These are phyloP conservation scores for Phylloscopus collybita DNA, from an alignment of 2,797 vertebrate species.

Conservation along the genomic window DNA sequence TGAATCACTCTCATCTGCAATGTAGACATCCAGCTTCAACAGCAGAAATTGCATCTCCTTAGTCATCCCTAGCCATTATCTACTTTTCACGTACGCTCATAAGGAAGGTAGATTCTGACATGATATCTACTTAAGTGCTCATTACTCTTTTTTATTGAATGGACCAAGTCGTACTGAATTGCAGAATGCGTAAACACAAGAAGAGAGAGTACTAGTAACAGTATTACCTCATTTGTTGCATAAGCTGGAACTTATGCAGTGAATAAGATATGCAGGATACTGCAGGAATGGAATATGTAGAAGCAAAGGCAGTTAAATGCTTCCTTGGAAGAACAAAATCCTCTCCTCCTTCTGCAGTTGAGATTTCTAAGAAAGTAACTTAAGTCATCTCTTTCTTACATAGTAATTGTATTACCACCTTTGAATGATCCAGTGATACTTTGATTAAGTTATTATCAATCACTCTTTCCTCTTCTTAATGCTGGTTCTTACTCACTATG, in stretches of 20 bases:
- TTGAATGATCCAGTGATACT: not conserved
- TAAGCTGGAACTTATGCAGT: not conserved
- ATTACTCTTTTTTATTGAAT: not conserved
- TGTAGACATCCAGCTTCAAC: not conserved
- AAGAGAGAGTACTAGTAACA: not conserved
- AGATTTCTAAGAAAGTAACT: not conserved
- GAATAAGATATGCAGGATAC: not conserved
- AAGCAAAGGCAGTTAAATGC: not conserved
- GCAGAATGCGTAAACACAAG: not conserved
- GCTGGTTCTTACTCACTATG: not conserved
- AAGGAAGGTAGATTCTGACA: not conserved
- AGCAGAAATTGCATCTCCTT: not conserved
- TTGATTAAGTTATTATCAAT: not conserved
- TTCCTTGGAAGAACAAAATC: not conserved
- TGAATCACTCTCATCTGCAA: not conserved
- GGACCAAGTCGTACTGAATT: not conserved
- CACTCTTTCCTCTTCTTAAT: not conserved
- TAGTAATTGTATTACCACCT: not conserved
- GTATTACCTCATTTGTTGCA: not conserved
- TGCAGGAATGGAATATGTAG: not conserved
- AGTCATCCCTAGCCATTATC: not conserved
- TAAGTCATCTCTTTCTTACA: not conserved
- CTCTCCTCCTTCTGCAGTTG: not conserved
- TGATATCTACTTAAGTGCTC: fast-evolving
- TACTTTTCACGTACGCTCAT: not conserved